Evolutionary conservation across 2,888 invertebrate genomes (phyloP).

Genomic region (Trachelus tabidus): DNA sequence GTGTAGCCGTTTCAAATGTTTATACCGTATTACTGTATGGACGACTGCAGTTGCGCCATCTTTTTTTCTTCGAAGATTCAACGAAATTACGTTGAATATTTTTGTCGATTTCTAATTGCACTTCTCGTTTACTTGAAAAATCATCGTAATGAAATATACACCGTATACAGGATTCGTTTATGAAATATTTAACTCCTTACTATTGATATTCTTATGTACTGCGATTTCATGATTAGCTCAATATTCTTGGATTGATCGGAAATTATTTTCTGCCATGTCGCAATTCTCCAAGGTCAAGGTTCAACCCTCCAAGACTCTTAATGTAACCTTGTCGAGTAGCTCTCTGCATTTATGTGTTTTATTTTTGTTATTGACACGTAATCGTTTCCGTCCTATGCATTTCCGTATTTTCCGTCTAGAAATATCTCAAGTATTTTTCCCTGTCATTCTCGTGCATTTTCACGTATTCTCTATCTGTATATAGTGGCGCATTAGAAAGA

Average conservation of each 20-base stretch:
- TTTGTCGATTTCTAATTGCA: neutral
- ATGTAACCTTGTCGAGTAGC: neutral
- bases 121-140: neutral
- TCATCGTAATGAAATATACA: neutral
- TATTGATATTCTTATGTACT: neutral
- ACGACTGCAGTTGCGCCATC: neutral
- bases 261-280: neutral
- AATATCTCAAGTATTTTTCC: neutral
- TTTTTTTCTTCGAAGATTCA: neutral
- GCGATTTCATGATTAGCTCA: neutral
- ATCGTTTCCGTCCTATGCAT: neutral
- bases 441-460: constrained; percentile 32
- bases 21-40: neutral
- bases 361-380: neutral
- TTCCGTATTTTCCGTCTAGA: neutral
- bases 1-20: constrained; percentile 1
- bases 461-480: constrained; percentile 22
- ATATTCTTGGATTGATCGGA: neutral
- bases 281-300: constrained; percentile 42
- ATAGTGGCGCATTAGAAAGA: constrained; percentile 16
- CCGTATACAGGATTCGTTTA: neutral
- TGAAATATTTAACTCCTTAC: neutral
- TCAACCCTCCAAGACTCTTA: constrained; percentile 9
- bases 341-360: neutral
- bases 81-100: neutral